Percentiles rank a stretch among this genome's conserved stretches.
phyloP scores from a whole-genome alignment of 2,113 vertebrate species.

The Burhinus oedicnemus region DNA sequence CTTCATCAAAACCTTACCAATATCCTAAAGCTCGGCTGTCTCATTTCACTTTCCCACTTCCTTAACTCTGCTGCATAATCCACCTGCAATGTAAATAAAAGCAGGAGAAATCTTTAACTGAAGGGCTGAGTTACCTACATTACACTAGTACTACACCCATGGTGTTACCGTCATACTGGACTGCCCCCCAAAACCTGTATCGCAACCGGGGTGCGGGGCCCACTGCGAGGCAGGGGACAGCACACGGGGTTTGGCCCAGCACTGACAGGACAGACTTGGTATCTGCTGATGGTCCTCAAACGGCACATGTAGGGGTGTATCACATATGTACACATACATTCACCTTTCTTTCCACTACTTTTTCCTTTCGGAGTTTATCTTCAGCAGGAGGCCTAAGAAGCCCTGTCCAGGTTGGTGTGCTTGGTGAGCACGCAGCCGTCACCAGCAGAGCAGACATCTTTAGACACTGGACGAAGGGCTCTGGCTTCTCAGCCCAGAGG shows the following conservation, averaged over 20 bases:
- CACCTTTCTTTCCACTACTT: background rate
- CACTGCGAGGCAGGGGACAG: accelerated
- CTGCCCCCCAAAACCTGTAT: background rate
- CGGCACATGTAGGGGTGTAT: accelerated
- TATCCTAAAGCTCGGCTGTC: background rate
- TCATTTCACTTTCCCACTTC: background rate
- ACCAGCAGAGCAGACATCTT: accelerated
- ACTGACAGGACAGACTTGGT: accelerated
- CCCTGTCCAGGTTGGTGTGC: accelerated
- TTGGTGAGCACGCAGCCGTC: accelerated
- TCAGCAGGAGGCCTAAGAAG: background rate
- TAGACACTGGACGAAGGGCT: background rate
- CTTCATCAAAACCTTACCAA: background rate
- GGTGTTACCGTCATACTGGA: accelerated
- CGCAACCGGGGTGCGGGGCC: accelerated
- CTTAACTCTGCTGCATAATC: background rate
- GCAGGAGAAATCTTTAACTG: accelerated
- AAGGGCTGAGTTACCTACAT: accelerated
- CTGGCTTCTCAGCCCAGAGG: background rate
- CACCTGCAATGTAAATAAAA: background rate
- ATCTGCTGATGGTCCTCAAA: background rate
- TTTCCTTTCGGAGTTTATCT: too few relatives aligned
- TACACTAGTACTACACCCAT: accelerated
- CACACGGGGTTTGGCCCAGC: accelerated
- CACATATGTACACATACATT: too few relatives aligned